These are phyloP conservation scores for Cladopsammia gracilis DNA, from an alignment of 64 coral and sea anemone genomes.

Conservation along the genomic window DNA sequence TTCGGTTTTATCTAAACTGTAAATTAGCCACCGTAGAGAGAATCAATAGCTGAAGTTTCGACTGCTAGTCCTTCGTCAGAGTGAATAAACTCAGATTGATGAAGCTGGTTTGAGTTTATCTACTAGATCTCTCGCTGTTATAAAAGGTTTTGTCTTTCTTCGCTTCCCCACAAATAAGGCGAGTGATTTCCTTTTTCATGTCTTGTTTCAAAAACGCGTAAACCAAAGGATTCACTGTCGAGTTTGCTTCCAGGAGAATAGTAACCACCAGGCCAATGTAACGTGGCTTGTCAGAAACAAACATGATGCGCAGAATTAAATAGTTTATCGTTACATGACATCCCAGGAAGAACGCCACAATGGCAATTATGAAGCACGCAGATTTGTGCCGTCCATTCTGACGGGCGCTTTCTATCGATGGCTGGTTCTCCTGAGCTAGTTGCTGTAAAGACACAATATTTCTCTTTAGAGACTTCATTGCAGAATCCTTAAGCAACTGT, in stretches of 20 bases:
- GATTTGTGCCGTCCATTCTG: neutral
- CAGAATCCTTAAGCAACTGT: neutral
- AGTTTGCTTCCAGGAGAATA: neutral
- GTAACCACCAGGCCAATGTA: neutral
- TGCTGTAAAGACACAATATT: neutral
- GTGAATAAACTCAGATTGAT: too few relatives aligned
- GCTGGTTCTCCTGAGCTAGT: neutral
- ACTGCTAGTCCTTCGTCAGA: too few relatives aligned
- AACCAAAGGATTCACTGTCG: neutral
- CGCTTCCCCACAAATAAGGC: neutral
- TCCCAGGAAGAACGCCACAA: neutral
- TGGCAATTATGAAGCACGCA: neutral
- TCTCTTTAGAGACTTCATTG: neutral
- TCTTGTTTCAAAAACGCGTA: neutral
- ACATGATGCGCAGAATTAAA: neutral
- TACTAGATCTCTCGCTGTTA: too few relatives aligned
- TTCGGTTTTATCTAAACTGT: too few relatives aligned
- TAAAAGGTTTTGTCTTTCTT: too few relatives aligned
- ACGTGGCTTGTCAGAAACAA: neutral
- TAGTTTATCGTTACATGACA: neutral
- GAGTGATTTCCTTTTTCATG: neutral
- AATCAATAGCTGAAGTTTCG: too few relatives aligned
- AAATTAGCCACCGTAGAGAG: too few relatives aligned
- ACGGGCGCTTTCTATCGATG: neutral
- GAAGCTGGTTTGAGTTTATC: too few relatives aligned